Evolutionary conservation across 2,797 vertebrate genomes (phyloP).

Genomic region (Vireo griseus): DNA sequence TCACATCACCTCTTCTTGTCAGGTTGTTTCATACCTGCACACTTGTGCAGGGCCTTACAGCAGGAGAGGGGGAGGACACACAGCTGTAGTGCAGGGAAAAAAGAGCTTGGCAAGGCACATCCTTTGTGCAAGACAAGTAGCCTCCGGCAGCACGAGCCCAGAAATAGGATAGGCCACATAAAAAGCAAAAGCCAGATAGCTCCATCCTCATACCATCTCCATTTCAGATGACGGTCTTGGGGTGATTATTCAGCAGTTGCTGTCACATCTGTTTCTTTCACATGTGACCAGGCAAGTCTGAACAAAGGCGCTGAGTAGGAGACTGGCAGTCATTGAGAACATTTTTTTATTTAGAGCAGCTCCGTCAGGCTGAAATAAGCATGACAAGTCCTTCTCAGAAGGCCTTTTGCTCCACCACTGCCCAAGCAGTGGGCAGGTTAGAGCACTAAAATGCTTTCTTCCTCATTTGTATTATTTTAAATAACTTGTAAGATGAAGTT

Average conservation of each 20-base stretch:
- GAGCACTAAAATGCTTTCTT: background rate
- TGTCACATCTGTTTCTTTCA: background rate
- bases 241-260: constrained; percentile 34
- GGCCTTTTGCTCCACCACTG: background rate
- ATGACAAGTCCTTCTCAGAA: background rate
- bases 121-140: background rate
- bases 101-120: background rate
- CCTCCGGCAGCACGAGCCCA: background rate
- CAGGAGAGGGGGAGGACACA: background rate
- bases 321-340: background rate
- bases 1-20: background rate
- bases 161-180: background rate
- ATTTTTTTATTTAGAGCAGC: background rate
- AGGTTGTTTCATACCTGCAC: background rate
- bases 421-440: background rate
- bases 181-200: background rate
- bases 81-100: background rate
- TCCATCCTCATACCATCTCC: background rate
- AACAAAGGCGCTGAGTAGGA: background rate
- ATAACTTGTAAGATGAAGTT: background rate
- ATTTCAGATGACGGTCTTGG: background rate
- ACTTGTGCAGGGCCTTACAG: background rate
- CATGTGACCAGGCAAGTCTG: background rate
- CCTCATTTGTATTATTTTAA: background rate
- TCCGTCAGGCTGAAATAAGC: background rate